Percentiles rank a stretch among this genome's conserved stretches.
phyloP scores from a whole-genome alignment of 2,113 vertebrate species.

The Crypturellus undulatus region DNA sequence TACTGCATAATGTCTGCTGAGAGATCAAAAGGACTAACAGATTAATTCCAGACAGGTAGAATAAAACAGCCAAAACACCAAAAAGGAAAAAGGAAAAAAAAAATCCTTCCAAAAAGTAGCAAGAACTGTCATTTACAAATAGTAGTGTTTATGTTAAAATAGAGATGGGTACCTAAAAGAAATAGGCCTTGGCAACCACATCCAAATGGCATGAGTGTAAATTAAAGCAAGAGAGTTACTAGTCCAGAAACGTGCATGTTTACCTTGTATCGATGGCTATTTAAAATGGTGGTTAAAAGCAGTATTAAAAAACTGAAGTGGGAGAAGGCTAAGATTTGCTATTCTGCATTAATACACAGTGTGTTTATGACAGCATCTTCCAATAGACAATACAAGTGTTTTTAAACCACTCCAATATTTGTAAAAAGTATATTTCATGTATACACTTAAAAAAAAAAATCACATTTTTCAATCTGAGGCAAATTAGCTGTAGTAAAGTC shows the following conservation, averaged over 20 bases:
- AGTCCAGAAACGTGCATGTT: slow-evolving; percentile 77
- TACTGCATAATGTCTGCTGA: slow-evolving; percentile 52
- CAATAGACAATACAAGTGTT: slow-evolving; percentile 66
- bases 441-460: slow-evolving; percentile 55
- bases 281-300: slow-evolving; percentile 65
- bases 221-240: slow-evolving; percentile 72
- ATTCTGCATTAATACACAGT: slow-evolving; percentile 63
- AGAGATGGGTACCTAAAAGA: slow-evolving; percentile 70
- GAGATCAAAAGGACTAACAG: slow-evolving; percentile 58
- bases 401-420: slow-evolving; percentile 62
- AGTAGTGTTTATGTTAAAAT: slow-evolving; percentile 73
- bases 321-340: slow-evolving; percentile 53
- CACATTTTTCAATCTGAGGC: slow-evolving; percentile 71
- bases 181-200: slow-evolving; percentile 68
- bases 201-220: slow-evolving; percentile 66
- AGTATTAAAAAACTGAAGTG: slow-evolving; percentile 58
- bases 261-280: slow-evolving; percentile 68
- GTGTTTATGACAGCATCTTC: slow-evolving; percentile 62
- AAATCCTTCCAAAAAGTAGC: slow-evolving; percentile 67
- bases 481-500: slow-evolving; percentile 62
- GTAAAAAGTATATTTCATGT: slow-evolving; percentile 73
- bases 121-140: slow-evolving; percentile 71
- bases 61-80: slow-evolving; percentile 69
- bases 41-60: slow-evolving; percentile 65
- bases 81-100: slow-evolving; percentile 57